A percentile compares a stretch with the other conserved stretches of the same genome.
phyloP scores from a whole-genome alignment of 2,113 vertebrate genomes.

The Anolis sagrei region DNA sequence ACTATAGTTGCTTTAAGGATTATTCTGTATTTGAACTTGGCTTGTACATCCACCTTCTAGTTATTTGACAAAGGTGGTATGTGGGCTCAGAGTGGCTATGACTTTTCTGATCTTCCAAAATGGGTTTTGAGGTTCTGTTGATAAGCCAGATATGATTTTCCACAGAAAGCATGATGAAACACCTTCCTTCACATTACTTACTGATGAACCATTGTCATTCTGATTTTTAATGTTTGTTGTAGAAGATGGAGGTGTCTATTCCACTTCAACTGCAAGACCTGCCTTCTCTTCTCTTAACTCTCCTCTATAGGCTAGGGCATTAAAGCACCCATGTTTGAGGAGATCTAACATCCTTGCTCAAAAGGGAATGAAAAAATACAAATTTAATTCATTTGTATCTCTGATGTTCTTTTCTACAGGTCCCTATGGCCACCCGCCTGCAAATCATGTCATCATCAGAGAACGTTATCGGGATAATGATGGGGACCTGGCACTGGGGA shows the following conservation, averaged over 20 bases:
- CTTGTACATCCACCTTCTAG: not conserved
- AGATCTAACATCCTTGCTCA: not conserved
- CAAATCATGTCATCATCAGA: conserved; percentile 87
- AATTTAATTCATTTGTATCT: not conserved
- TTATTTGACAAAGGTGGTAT: not conserved
- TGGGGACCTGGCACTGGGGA: conserved; percentile 88
- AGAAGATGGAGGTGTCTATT: not conserved
- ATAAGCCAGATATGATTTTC: not conserved
- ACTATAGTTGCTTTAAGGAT: not conserved
- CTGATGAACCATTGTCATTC: not conserved
- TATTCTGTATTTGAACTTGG: not conserved
- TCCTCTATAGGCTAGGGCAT: not conserved
- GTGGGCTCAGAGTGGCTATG: not conserved
- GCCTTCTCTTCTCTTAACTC: not conserved
- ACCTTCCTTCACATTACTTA: not conserved
- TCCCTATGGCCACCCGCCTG: conserved; percentile 78
- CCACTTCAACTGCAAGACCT: not conserved
- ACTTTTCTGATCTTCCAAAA: not conserved
- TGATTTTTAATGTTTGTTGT: not conserved
- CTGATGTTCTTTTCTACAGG: conserved; percentile 66
- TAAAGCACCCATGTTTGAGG: not conserved
- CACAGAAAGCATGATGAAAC: not conserved
- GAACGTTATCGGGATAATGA: conserved; percentile 86
- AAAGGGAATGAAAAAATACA: not conserved
- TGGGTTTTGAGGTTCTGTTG: not conserved